Base-by-base conservation (phyloP, 35 echinoderm and acorn worm species). In the Apostichopus japonicus region DNA sequence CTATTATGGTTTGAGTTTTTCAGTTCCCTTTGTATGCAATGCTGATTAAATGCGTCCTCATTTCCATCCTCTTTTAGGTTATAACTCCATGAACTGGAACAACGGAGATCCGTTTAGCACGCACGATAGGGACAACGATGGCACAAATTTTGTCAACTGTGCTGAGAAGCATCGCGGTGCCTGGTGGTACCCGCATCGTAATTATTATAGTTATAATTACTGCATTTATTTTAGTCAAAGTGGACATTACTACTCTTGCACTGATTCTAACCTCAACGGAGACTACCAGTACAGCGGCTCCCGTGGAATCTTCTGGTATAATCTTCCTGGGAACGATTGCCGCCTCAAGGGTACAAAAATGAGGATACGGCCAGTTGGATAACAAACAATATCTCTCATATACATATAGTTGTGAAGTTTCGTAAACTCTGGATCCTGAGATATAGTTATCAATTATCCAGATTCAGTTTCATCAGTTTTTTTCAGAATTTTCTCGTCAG, bases 211-310 rank as follows among this genome's bases (percentile, higher is more conserved):
- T 23, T 75, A 19, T 23, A 19, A 23, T 19, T 19, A 19, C 15
- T 75, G 71, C 17, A 19, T 19, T 23, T 2, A 14, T 2, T 75
- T 14, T 14, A 23, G n/a, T 6, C 3, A n/a, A 3, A 23, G n/a
- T n/a, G 71, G 71, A 6, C 4, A 6, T 4, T 75, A 75, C 21
- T 15, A 75, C 6, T 7, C 21, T 75, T 89, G 86, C 33, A 53
- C 56, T 89, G 0, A 8, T 17, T 72, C 86, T 56, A 89, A 89
- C 1, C 86, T 89, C n/a, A 89, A 89, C n/a, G 86, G 86, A 25
- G 63, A 89, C 62, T 89, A 65, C 61, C 27, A 56, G 1, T 51
- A 67, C 19, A 72, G 17, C 24, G 23, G 16, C 8, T n/a, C 10
- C 19, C 24, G 63, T 4, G 63, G 67, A 11, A 89, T 89, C 27